These are phyloP conservation scores for Cydia splendana DNA, from an alignment of 1,140 invertebrate species.

Conservation along the genomic window DNA sequence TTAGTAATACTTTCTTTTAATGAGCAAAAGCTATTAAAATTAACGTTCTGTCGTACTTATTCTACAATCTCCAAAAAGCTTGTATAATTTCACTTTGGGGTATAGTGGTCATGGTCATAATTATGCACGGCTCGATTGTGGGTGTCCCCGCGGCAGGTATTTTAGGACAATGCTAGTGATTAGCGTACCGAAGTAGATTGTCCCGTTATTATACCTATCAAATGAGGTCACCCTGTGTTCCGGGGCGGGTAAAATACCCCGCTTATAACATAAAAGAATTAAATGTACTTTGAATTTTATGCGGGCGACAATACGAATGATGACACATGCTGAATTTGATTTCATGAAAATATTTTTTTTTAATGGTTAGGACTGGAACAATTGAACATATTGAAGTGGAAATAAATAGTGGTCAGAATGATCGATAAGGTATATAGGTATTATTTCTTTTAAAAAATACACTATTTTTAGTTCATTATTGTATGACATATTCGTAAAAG, in stretches of 20 bases:
- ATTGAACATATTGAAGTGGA: no score
- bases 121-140: background rate
- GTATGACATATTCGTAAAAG: no score
- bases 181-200: background rate
- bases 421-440: no score
- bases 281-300: background rate
- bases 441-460: no score
- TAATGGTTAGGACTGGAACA: no score
- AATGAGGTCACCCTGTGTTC: constrained; percentile 5
- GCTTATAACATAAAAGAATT: constrained; percentile 3
- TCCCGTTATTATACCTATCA: constrained; percentile 5
- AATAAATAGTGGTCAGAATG: no score
- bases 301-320: no score
- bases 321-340: no score
- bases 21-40: background rate
- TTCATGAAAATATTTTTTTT: no score
- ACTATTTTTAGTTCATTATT: no score
- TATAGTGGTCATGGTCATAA: background rate
- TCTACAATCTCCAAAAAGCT: constrained; percentile 9
- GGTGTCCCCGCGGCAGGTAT: constrained; percentile 11
- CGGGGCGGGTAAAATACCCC: background rate
- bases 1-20: no score
- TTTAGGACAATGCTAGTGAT: constrained; percentile 4
- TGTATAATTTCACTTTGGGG: background rate
- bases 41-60: background rate